These are phyloP conservation scores for Hipparchia semele DNA, from an alignment of 2,888 invertebrate genomes.

Conservation along the genomic window DNA sequence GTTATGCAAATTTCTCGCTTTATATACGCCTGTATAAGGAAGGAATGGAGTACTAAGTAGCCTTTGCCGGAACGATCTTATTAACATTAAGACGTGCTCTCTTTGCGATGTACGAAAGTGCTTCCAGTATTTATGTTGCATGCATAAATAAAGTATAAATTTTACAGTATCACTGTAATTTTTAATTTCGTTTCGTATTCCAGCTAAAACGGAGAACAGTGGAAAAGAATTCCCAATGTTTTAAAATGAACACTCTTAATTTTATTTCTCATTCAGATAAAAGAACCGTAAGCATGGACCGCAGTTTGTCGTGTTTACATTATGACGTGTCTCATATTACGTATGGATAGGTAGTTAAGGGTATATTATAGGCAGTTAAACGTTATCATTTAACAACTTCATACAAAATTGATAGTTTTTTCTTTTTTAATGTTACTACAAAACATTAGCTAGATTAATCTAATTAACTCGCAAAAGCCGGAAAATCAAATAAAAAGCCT, in stretches of 20 bases:
- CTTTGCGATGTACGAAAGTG: slow-evolving; percentile 32
- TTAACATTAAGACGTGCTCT: slow-evolving; percentile 39
- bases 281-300: too few relatives aligned
- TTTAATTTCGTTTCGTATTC: slow-evolving; percentile 21
- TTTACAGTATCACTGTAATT: slow-evolving; percentile 19
- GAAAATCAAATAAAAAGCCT: too few relatives aligned
- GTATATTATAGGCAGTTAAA: too few relatives aligned
- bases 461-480: too few relatives aligned
- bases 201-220: slow-evolving; percentile 2
- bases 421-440: too few relatives aligned
- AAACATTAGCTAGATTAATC: too few relatives aligned
- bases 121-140: slow-evolving; percentile 33
- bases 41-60: slow-evolving; percentile 39
- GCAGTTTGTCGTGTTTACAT: too few relatives aligned
- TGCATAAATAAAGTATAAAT: slow-evolving; percentile 29
- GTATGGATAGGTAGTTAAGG: too few relatives aligned
- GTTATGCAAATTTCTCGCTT: slow-evolving; percentile 39
- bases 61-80: slow-evolving; percentile 36
- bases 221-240: slow-evolving; percentile 8
- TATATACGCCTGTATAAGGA: slow-evolving; percentile 37
- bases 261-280: too few relatives aligned
- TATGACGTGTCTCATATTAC: too few relatives aligned
- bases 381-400: too few relatives aligned
- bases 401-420: too few relatives aligned
- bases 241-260: neutral